Evolutionary conservation across 2,113 vertebrate genomes (phyloP).

Genomic region (Nymphicus hollandicus): DNA sequence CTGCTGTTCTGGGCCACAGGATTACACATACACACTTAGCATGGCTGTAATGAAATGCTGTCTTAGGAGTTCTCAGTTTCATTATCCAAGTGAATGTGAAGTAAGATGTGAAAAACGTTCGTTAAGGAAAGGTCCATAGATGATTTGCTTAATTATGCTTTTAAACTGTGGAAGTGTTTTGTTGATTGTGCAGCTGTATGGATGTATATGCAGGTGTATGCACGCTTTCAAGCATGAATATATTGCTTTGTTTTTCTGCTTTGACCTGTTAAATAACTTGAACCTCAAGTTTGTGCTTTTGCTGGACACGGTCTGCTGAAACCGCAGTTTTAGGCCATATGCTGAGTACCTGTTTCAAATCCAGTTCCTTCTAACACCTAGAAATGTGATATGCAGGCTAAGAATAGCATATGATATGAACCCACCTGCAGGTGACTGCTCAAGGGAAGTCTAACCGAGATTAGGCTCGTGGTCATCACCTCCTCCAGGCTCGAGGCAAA

Average conservation of each 20-base stretch:
- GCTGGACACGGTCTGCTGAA: neutral
- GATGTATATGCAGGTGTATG: conserved; percentile 4
- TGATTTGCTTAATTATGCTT: neutral
- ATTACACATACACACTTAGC: neutral
- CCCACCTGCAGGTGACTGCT: neutral
- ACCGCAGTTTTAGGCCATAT: neutral
- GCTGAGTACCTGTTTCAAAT: neutral
- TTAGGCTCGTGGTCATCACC: neutral
- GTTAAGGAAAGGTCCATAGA: neutral
- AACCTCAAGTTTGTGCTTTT: conserved; percentile 1
- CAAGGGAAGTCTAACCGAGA: neutral
- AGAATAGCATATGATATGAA: neutral
- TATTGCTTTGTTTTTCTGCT: conserved; percentile 21
- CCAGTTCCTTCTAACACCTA: neutral
- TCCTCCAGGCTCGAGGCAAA: neutral
- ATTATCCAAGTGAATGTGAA: neutral
- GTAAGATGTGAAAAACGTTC: neutral
- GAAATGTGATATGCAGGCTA: neutral
- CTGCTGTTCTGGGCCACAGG: neutral
- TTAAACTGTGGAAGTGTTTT: neutral
- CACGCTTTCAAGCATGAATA: neutral
- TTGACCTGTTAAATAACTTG: conserved; percentile 17
- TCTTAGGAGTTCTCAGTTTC: neutral
- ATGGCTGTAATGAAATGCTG: neutral
- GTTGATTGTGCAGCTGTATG: conserved; percentile 25